A percentile compares a stretch with the other conserved stretches of the same genome.
phyloP scores from a whole-genome alignment of 1,140 invertebrate species.

The Hycleus phaleratus region DNA sequence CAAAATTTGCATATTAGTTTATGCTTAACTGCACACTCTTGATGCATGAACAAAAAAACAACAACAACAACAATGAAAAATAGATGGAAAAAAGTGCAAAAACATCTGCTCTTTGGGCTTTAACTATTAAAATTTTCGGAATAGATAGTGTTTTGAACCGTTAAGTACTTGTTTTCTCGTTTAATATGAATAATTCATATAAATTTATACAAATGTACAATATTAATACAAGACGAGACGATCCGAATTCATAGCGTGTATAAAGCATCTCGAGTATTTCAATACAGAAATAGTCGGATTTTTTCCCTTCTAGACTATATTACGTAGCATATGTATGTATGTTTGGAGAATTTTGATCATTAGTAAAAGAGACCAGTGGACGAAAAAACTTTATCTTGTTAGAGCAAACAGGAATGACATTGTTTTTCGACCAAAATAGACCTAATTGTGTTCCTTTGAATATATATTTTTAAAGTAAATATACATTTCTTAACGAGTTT shows the following conservation, averaged over 20 bases:
- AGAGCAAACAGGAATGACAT: not conserved
- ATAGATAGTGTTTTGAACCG: no score
- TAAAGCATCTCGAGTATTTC: not conserved
- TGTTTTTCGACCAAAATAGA: not conserved
- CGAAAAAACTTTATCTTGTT: not conserved
- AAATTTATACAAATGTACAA: not conserved
- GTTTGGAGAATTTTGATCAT: no score
- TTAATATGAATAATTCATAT: not conserved
- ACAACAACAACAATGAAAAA: not conserved
- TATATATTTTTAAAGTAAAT: slow-evolving; percentile 15
- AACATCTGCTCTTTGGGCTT: slow-evolving; percentile 10
- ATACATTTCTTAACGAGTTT: slow-evolving; percentile 12
- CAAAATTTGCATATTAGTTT: slow-evolving; percentile 12
- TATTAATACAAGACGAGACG: not conserved
- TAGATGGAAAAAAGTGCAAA: slow-evolving; percentile 5
- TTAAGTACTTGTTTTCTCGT: no score
- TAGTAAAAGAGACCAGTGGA: not conserved
- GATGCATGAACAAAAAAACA: not conserved
- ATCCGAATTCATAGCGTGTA: not conserved
- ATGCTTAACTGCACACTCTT: slow-evolving; percentile 8
- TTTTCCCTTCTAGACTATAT: no score
- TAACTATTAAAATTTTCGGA: not conserved
- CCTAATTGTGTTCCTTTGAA: slow-evolving; percentile 13
- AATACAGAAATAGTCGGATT: not conserved
- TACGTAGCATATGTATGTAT: no score